A percentile compares a stretch with the other conserved stretches of the same genome.
These are phyloP conservation scores for Phoxinus phoxinus DNA, from an alignment of 2,113 vertebrate genomes.

Conservation along the genomic window DNA sequence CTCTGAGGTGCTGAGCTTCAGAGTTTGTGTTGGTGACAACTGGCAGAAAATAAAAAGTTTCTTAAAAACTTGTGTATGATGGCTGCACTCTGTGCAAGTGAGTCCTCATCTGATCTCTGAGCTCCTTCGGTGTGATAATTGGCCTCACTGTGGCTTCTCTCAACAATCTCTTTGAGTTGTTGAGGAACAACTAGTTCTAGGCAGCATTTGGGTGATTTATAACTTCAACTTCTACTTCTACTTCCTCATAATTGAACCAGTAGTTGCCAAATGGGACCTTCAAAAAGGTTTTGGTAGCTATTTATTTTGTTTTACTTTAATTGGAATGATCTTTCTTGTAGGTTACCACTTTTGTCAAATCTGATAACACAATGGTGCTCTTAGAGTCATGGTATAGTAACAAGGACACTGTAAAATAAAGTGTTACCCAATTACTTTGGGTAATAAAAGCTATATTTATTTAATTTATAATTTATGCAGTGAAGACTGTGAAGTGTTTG, in stretches of 20 bases:
- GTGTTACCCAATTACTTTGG: too few species aligned
- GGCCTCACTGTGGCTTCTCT: constrained; percentile 24
- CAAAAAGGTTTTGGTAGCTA: too few species aligned
- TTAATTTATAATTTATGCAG: too few species aligned
- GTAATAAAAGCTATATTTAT: too few species aligned
- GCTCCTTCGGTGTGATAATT: constrained; percentile 24
- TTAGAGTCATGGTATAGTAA: not conserved
- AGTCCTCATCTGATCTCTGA: not conserved
- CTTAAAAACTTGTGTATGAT: not conserved
- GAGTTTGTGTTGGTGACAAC: not conserved
- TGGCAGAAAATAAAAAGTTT: not conserved
- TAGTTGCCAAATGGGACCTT: not conserved
- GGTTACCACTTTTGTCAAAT: not conserved
- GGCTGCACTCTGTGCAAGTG: not conserved
- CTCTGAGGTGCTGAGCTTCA: not conserved
- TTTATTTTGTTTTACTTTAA: not conserved
- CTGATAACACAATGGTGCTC: not conserved
- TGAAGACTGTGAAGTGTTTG: too few species aligned
- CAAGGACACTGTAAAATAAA: too few species aligned
- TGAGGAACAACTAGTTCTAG: not conserved
- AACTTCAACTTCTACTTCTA: not conserved
- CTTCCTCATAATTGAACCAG: not conserved
- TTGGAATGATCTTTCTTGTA: not conserved
- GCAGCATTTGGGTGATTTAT: not conserved
- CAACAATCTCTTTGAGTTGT: not conserved